Evolutionary conservation across 2,113 vertebrate species (phyloP).

Genomic region (Tragelaphus scriptus): DNA sequence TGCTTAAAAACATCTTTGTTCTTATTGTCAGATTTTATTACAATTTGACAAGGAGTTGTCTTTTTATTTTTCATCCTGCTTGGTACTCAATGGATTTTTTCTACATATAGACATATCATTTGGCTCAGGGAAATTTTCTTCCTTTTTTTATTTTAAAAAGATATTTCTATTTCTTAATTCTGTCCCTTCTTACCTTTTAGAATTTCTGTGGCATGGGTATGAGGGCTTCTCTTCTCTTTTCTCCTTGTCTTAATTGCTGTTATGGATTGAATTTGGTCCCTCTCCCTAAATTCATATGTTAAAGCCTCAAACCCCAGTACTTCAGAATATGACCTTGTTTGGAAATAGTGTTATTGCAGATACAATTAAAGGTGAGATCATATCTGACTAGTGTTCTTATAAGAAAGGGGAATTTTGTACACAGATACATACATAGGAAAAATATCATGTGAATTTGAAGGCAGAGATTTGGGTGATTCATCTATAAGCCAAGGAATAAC

Average conservation of each 20-base stretch:
- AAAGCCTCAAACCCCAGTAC: neutral
- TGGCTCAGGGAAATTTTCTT: neutral
- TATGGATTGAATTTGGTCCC: neutral
- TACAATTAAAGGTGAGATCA: neutral
- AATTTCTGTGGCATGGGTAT: neutral
- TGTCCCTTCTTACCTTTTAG: neutral
- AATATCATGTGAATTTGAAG: neutral
- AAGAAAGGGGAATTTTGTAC: neutral
- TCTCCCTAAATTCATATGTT: neutral
- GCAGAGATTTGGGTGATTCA: neutral
- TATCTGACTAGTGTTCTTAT: neutral
- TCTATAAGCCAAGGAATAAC: neutral
- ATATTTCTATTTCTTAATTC: neutral
- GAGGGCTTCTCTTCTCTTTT: neutral
- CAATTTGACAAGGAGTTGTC: neutral
- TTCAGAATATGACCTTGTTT: neutral
- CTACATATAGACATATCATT: neutral
- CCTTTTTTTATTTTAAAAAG: neutral
- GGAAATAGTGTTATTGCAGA: neutral
- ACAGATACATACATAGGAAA: neutral
- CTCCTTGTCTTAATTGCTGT: neutral
- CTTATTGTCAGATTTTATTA: neutral
- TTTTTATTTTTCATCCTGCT: neutral
- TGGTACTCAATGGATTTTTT: neutral
- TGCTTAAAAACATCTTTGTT: neutral